Evolutionary conservation across 2,888 invertebrate species (phyloP).

Genomic region (Brenthis daphne): DNA sequence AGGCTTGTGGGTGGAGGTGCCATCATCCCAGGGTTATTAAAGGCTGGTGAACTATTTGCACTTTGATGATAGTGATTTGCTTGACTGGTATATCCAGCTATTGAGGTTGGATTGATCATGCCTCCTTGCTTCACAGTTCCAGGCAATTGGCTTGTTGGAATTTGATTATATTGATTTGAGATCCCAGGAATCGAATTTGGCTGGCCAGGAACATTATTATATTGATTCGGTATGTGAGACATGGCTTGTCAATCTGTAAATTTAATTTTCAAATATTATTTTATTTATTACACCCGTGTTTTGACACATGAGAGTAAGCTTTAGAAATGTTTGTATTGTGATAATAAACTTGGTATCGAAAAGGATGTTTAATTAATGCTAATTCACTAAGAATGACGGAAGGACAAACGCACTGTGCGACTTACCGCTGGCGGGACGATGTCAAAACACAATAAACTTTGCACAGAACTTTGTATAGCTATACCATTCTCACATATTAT

Average conservation of each 20-base stretch:
- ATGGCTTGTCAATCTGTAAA: conserved; percentile 76
- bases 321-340: conserved; percentile 56
- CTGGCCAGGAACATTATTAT: conserved; percentile 60
- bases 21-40: conserved; percentile 66
- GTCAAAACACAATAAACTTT: conserved; percentile 59
- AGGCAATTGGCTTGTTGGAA: conserved; percentile 61
- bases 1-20: conserved; percentile 53
- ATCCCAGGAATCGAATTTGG: conserved; percentile 57
- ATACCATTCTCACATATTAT: conserved; percentile 73
- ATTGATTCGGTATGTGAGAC: conserved; percentile 75
- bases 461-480: conserved; percentile 58
- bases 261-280: conserved; percentile 41
- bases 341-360: conserved; percentile 58
- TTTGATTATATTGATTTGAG: conserved; percentile 59
- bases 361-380: conserved; percentile 67
- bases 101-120: conserved; percentile 62
- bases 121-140: conserved; percentile 69
- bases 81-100: conserved; percentile 49
- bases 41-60: conserved; percentile 71
- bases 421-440: conserved; percentile 63
- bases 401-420: conserved; percentile 53
- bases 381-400: conserved; percentile 74
- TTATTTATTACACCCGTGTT: background rate
- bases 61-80: conserved; percentile 67
- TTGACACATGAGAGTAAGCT: conserved; percentile 29